Base-by-base conservation (phyloP, 2,797 vertebrate species). In the Melanotaenia parkinsoni region DNA sequence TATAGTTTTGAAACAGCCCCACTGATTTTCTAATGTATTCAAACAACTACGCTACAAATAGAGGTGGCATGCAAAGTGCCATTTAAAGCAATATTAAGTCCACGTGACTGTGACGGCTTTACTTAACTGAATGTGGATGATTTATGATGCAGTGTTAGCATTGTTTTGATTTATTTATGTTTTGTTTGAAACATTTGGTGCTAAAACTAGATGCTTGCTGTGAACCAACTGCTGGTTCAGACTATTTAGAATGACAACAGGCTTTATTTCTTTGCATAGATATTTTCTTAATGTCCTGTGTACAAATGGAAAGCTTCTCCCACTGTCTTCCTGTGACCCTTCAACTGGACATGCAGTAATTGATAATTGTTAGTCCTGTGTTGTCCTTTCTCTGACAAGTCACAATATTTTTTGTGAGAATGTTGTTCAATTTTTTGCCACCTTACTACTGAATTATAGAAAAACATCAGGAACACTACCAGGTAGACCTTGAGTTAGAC, bases 331-430 rank as follows among this genome's bases (percentile, higher is more conserved):
- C 54, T 58, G 43, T 58, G 43, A 69, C 50, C 38, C 51, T 58
- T 70, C 37, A 20, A 76, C 26, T 14, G 10, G 11, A 70, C 54
- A 32, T 47, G 18, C 18, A n/a, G 18, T 77, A 11, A 26, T 37
- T 74, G n/a, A 56, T 70, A 32, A 58, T 33, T 10, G 16, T 51
- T 33, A 54, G n/a, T 45, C 54, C 9, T 58, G 64, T 38, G 28
- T 5, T 58, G 2, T 57, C 22, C 13, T 63, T 72, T 22, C 24
- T 28, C 13, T 64, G 56, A 20, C 35, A 51, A 28, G 4, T 75
- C 28, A 26, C 51, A 56, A 18, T 22, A 12, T 74, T 59, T 63
- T 18, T 22, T 63, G 2, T 64, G 61, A 70, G 24, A 45, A 66
- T 4, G 14, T 3, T 43, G 13, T 60, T 28, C 8, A 20, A 24